Evolutionary conservation across 2,888 invertebrate genomes (phyloP).

Genomic region (Ischnus inquisitorius): DNA sequence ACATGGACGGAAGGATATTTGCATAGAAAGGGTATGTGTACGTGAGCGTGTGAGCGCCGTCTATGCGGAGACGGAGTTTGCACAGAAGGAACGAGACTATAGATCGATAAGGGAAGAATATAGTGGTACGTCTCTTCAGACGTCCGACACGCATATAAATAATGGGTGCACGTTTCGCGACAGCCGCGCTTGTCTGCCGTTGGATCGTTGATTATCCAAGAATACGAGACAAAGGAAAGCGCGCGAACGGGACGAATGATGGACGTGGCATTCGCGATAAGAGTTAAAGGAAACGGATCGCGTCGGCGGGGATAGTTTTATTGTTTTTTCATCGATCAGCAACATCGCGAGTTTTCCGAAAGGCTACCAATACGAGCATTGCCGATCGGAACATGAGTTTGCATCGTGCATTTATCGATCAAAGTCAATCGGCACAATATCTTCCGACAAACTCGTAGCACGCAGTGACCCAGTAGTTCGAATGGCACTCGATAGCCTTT

Average conservation of each 20-base stretch:
- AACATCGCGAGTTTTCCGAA: not conserved
- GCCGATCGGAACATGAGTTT: not conserved
- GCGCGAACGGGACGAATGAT: not conserved
- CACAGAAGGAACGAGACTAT: slow-evolving; percentile 17
- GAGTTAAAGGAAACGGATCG: not conserved
- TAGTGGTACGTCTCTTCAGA: slow-evolving; percentile 44
- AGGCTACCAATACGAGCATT: not conserved
- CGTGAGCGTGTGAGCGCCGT: slow-evolving; percentile 10
- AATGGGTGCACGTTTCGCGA: slow-evolving; percentile 40
- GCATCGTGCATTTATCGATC: not conserved
- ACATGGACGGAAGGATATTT: slow-evolving; percentile 50
- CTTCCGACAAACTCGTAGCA: not conserved
- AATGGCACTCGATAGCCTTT: not conserved
- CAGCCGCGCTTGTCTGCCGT: slow-evolving; percentile 16
- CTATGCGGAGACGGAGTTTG: not conserved
- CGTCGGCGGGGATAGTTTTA: not conserved
- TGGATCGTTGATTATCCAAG: slow-evolving; percentile 11
- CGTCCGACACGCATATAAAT: slow-evolving; percentile 49
- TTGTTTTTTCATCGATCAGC: not conserved
- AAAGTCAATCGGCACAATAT: not conserved
- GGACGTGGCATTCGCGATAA: not conserved
- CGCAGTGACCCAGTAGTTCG: not conserved
- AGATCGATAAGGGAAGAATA: slow-evolving; percentile 59
- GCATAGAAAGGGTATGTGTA: slow-evolving; percentile 20
- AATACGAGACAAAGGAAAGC: not conserved